A percentile compares a stretch with the other conserved stretches of the same genome.
These are phyloP conservation scores for Diceros bicornis DNA, from an alignment of 2,797 vertebrate species.

Conservation along the genomic window DNA sequence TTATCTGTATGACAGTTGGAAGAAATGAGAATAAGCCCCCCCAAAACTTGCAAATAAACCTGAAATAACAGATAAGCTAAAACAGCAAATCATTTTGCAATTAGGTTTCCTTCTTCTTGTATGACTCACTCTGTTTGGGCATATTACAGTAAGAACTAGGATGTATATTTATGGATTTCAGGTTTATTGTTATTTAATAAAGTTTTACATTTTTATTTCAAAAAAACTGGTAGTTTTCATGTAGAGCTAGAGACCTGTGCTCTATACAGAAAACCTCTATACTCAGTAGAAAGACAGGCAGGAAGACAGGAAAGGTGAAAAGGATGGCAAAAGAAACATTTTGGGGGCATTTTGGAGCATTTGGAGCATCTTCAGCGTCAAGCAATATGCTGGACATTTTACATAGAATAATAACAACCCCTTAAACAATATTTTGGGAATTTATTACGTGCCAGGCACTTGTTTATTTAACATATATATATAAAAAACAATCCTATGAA, in stretches of 20 bases:
- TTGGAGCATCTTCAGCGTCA: background rate
- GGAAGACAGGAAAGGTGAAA: background rate
- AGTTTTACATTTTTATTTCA: constrained; percentile 38
- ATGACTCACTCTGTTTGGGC: background rate
- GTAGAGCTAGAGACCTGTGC: background rate
- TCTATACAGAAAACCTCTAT: background rate
- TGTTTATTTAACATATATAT: background rate
- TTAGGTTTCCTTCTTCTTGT: background rate
- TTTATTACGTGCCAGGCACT: background rate
- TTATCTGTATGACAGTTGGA: background rate
- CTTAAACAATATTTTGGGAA: background rate
- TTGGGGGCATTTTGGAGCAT: background rate
- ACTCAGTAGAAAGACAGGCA: background rate
- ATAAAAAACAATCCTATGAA: background rate
- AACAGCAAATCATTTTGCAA: background rate
- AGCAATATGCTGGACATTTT: background rate
- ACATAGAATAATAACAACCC: background rate
- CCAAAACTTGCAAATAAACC: background rate
- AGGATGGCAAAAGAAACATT: background rate
- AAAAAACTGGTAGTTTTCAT: constrained; percentile 29
- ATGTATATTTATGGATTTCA: background rate
- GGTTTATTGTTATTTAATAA: background rate
- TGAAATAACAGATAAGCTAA: background rate
- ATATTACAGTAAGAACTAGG: background rate
- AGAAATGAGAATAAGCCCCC: background rate